phyloP scores from a whole-genome alignment of 2,888 invertebrate species.

The Timema cristinae region DNA sequence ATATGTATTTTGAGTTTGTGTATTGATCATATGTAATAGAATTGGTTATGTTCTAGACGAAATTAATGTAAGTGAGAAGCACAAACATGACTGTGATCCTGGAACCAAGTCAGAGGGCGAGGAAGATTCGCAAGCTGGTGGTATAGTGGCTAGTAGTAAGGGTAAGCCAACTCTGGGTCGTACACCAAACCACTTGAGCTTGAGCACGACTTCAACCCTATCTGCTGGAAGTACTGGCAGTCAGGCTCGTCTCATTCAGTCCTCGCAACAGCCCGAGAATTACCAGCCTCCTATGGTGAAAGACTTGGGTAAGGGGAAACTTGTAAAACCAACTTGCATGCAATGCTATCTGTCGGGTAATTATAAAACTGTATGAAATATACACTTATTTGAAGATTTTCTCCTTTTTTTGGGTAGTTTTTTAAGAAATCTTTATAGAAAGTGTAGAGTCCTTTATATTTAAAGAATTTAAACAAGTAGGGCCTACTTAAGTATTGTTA shows the following conservation, averaged over 20 bases:
- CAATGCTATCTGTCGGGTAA: constrained; percentile 67
- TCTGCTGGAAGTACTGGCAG: constrained; percentile 92
- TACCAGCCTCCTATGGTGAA: constrained; percentile 85
- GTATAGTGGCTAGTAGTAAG: constrained; percentile 32
- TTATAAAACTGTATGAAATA: constrained; percentile 28
- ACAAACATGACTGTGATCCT: constrained; percentile 49
- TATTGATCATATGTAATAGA: too few relatives aligned
- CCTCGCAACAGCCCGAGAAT: constrained; percentile 88
- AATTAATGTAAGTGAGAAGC: constrained; percentile 36
- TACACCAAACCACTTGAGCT: constrained; percentile 89
- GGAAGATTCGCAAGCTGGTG: constrained; percentile 68
- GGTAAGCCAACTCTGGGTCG: constrained; percentile 68
- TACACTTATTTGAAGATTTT: too few relatives aligned
- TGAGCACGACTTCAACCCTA: constrained; percentile 90
- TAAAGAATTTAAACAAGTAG: too few relatives aligned
- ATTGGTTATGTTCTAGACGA: not conserved
- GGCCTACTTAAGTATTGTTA: too few relatives aligned
- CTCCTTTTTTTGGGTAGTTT: too few relatives aligned
- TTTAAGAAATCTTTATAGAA: too few relatives aligned
- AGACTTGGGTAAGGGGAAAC: constrained; percentile 75
- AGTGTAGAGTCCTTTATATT: too few relatives aligned
- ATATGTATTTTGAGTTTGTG: not conserved
- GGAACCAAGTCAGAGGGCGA: constrained; percentile 85
- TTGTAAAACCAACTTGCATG: constrained; percentile 53
- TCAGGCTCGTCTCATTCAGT: constrained; percentile 88